A percentile compares a stretch with the other conserved stretches of the same genome.
Conservation (phyloP, 2,797 vertebrate genomes). For the Pangasius mekongensis region DNA sequence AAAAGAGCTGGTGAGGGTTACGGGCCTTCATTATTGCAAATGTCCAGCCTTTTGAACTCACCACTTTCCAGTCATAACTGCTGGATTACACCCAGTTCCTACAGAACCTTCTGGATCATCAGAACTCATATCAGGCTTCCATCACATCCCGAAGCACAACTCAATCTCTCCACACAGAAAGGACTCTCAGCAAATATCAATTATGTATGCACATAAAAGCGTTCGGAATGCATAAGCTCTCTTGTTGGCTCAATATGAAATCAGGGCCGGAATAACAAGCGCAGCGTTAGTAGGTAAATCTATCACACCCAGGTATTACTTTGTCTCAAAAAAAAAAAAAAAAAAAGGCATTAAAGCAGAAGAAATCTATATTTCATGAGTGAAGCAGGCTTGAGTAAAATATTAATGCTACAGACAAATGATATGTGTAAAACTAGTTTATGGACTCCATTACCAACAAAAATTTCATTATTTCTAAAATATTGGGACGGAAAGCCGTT, state of each 20-base stretch:
- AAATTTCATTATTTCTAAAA: constrained; percentile 35
- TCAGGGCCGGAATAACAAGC: constrained; percentile 63
- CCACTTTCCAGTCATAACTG: not conserved
- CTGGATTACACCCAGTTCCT: not conserved
- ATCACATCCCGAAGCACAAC: constrained; percentile 56
- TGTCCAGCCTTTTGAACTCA: not conserved
- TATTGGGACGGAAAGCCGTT: constrained; percentile 17
- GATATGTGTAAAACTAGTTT: constrained; percentile 38
- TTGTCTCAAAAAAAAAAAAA: constrained; percentile 25
- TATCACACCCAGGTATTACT: constrained; percentile 63
- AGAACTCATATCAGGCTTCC: constrained; percentile 55
- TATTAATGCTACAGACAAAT: constrained; percentile 48
- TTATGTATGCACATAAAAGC: constrained; percentile 64
- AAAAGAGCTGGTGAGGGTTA: not conserved
- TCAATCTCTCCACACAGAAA: constrained; percentile 53
- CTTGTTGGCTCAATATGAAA: constrained; percentile 53
- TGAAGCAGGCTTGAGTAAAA: constrained; percentile 40
- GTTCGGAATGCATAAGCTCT: constrained; percentile 44
- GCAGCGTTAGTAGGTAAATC: constrained; percentile 55
- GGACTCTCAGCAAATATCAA: constrained; percentile 64
- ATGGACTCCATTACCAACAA: constrained; percentile 23
- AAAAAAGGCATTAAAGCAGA: constrained; percentile 43
- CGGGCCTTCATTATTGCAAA: not conserved
- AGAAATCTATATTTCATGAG: constrained; percentile 52
- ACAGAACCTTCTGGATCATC: constrained; percentile 34